phyloP scores from a whole-genome alignment of 2,797 vertebrate genomes.

The Propithecus deckenii region DNA sequence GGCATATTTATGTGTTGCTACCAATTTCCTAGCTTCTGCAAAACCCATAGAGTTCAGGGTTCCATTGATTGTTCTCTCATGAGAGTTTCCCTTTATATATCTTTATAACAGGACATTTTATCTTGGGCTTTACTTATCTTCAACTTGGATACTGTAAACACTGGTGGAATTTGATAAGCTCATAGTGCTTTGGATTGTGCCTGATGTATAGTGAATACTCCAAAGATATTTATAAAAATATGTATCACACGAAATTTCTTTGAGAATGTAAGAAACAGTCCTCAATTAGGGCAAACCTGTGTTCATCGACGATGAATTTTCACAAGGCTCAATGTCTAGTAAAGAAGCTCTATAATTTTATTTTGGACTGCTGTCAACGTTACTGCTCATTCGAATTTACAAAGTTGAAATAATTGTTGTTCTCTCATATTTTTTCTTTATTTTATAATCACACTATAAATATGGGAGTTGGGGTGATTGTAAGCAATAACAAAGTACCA shows the following conservation, averaged over 20 bases:
- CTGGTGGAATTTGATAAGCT: not conserved
- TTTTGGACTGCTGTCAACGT: not conserved
- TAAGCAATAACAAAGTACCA: not conserved
- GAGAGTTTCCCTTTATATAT: not conserved
- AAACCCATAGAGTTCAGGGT: not conserved
- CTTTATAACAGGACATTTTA: not conserved
- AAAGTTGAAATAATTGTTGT: not conserved
- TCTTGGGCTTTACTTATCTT: not conserved
- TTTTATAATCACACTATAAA: not conserved
- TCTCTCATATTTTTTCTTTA: not conserved
- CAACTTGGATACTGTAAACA: not conserved
- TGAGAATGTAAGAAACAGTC: not conserved
- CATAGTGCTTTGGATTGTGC: not conserved
- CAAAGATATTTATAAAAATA: slow-evolving; percentile 25
- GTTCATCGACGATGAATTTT: not conserved
- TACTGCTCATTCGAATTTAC: not conserved
- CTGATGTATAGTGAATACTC: not conserved
- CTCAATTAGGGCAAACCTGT: not conserved
- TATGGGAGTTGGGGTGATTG: not conserved
- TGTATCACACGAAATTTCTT: not conserved
- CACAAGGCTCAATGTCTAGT: not conserved
- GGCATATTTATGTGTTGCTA: not conserved
- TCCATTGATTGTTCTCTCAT: not conserved
- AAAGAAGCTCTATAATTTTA: not conserved
- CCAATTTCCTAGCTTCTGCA: not conserved